A percentile compares a stretch with the other conserved stretches of the same genome.
These are phyloP conservation scores for Netelia virgata DNA, from an alignment of 2,888 invertebrate genomes.

Conservation along the genomic window DNA sequence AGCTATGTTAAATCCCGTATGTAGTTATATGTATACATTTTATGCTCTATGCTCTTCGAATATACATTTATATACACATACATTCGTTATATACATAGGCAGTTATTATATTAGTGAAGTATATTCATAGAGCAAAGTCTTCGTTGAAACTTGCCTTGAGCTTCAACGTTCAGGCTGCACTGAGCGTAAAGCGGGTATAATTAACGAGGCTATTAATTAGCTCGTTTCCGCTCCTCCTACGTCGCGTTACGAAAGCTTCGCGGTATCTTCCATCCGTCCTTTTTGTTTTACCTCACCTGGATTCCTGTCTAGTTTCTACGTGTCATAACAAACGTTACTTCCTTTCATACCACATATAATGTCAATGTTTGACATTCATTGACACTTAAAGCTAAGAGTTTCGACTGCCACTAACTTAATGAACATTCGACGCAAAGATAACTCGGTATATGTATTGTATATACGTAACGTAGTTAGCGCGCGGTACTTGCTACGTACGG, in stretches of 20 bases:
- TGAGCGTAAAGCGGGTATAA: slow-evolving; percentile 34
- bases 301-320: neutral
- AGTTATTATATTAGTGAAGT: slow-evolving; percentile 7
- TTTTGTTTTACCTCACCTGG: neutral
- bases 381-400: neutral
- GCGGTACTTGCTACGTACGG: too few species aligned
- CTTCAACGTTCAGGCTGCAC: slow-evolving; percentile 25
- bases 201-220: slow-evolving; percentile 63
- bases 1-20: slow-evolving; percentile 21
- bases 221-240: slow-evolving; percentile 21
- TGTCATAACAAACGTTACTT: neutral
- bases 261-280: neutral
- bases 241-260: neutral
- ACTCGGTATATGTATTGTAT: neutral
- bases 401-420: neutral
- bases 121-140: slow-evolving; percentile 28
- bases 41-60: neutral
- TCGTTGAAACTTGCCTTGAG: slow-evolving; percentile 45
- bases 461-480: too few species aligned
- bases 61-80: neutral
- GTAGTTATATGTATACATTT: neutral
- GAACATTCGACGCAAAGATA: neutral
- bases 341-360: neutral
- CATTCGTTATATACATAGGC: neutral
- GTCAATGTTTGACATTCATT: neutral